Evolutionary conservation across 2,797 vertebrate genomes (phyloP), one percentile per base, ranked within the genome.

Genomic region (Helicolenus hilgendorfi): DNA sequence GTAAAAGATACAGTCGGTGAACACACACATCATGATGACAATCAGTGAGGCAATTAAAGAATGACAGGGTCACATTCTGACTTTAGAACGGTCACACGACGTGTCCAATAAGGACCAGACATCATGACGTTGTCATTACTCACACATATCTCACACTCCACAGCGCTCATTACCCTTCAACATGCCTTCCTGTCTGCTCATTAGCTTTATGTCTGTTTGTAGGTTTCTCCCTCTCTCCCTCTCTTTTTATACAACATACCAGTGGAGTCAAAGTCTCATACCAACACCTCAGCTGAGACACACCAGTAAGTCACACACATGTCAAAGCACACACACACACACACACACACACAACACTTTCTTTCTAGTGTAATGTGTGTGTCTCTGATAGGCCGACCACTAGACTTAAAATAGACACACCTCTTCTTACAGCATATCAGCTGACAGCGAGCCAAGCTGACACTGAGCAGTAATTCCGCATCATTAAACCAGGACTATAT

Each of bases 381-480:
- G 55, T 82, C 45, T 75, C 27, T 77, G 63, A 73, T 64, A 2
- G 56, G 24, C 27, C 36, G 41, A 24, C 72, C 71, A 67, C 84
- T 80, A 27, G 79, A 84, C 89, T 92, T 89, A 87, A 92, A 92
- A 94, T 92, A 94, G 84, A 85, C 73, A 31, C 80, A 86, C 55
- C 77, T 68, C 77, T 92, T 27, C 77, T 92, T 27, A 71, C 49
- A 62, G 76, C 60, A 26, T 82, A 88, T 89, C 89, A 92, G 87
- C 88, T 91, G 89, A 92, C 80, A 77, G 68, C 2, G 31, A 79
- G 80, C 83, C 79, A 55, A n/a, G 27, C 63, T 72, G 86, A 87
- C 69, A 71, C 59, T 22, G 65, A 85, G 67, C 72, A 64, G 53
- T 73, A 36, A 77, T 70, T 80, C 63, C 74, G 22, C 77, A 78